Percentiles rank a stretch among this genome's conserved stretches.
Conservation (phyloP, 2,888 invertebrate genomes). For the Sarcophaga carnaria region DNA sequence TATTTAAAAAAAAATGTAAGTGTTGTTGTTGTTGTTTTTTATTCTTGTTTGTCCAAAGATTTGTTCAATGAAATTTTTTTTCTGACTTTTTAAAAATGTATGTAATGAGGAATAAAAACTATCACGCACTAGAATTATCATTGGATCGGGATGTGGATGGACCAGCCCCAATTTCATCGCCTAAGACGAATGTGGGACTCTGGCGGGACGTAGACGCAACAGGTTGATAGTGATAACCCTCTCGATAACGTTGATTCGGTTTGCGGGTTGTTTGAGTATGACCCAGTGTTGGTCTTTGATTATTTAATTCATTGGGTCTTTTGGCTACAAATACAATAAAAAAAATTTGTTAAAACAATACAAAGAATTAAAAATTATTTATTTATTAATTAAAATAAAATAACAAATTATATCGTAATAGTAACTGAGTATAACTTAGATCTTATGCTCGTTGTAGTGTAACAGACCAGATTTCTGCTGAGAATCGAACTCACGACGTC, state of each 20-base stretch:
- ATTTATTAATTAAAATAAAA: not conserved
- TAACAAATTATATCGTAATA: too few relatives aligned
- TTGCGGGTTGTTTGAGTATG: slow-evolving; percentile 81
- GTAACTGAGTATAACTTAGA: too few relatives aligned
- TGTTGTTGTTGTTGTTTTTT: slow-evolving; percentile 52
- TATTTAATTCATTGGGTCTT: slow-evolving; percentile 82
- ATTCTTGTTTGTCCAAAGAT: slow-evolving; percentile 61
- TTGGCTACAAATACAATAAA: slow-evolving; percentile 76
- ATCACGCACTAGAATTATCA: slow-evolving; percentile 83
- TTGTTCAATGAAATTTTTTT: slow-evolving; percentile 71
- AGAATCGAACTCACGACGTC: too few relatives aligned
- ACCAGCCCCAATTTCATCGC: slow-evolving; percentile 81
- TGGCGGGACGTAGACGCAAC: slow-evolving; percentile 84
- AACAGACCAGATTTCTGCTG: too few relatives aligned
- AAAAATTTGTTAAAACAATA: not conserved
- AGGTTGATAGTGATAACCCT: slow-evolving; percentile 82
- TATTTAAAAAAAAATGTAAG: slow-evolving; percentile 62
- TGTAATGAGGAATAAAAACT: slow-evolving; percentile 81
- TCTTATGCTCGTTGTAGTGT: too few relatives aligned
- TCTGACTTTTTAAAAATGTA: slow-evolving; percentile 67
- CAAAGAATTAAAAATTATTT: not conserved
- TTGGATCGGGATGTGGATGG: slow-evolving; percentile 82
- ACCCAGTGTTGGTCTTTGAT: slow-evolving; percentile 82
- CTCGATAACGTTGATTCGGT: slow-evolving; percentile 82
- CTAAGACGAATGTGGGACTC: slow-evolving; percentile 82